A percentile compares a stretch with the other conserved stretches of the same genome.
These are phyloP conservation scores for Holothuria glaberrima DNA, from an alignment of 35 echinoderm and acorn worm species.

Conservation along the genomic window DNA sequence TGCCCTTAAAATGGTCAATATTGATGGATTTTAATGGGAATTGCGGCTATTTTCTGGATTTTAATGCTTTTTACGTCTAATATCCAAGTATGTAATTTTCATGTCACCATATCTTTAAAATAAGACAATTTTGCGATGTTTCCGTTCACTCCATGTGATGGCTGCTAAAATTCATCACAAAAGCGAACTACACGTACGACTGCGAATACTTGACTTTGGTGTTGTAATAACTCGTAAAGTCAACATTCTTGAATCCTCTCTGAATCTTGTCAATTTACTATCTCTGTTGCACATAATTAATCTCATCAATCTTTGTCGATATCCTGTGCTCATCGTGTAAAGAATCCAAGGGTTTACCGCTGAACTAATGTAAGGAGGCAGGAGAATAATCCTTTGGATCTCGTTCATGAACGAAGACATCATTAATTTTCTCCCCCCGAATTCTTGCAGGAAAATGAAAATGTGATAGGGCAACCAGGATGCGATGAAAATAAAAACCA, in stretches of 20 bases:
- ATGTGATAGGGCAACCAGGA: constrained; percentile 27
- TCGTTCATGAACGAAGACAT: background rate
- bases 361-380: constrained; percentile 1
- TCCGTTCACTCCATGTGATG: too few relatives aligned
- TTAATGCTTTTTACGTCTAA: too few relatives aligned
- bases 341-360: constrained; percentile 11
- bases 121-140: too few relatives aligned
- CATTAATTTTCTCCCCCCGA: background rate
- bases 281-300: too few relatives aligned
- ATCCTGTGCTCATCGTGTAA: constrained; percentile 20
- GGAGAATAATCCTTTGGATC: background rate
- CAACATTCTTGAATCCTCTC: background rate
- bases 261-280: background rate
- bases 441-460: background rate
- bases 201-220: background rate
- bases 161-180: too few relatives aligned
- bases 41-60: too few relatives aligned
- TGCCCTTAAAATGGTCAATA: too few relatives aligned
- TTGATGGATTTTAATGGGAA: too few relatives aligned
- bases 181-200: background rate
- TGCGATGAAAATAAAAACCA: constrained; percentile 25
- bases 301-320: background rate
- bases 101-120: too few relatives aligned
- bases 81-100: too few relatives aligned
- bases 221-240: background rate